These are phyloP conservation scores for Rhizomys pruinosus DNA, from an alignment of 2,113 vertebrate genomes.

Conservation along the genomic window DNA sequence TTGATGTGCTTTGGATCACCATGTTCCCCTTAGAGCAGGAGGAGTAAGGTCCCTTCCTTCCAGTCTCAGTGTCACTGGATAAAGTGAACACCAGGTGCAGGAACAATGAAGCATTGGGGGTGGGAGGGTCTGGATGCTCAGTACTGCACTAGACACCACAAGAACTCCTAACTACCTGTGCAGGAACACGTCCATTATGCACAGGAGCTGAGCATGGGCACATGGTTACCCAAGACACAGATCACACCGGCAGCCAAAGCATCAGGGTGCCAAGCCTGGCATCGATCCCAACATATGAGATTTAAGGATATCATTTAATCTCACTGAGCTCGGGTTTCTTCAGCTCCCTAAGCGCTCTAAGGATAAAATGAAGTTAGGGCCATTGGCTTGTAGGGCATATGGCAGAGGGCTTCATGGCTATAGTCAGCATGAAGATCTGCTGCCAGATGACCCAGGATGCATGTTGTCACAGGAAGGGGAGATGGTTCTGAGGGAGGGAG, in stretches of 20 bases:
- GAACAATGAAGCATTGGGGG: too few relatives aligned
- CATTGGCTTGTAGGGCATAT: fast-evolving
- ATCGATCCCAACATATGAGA: neutral
- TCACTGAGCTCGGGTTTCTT: neutral
- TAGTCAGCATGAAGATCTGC: neutral
- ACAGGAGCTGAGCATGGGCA: neutral
- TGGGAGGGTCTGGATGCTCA: neutral
- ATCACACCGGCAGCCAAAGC: neutral
- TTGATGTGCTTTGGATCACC: neutral
- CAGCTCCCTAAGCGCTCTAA: neutral
- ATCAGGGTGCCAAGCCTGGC: neutral
- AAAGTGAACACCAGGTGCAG: neutral
- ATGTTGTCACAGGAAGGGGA: neutral
- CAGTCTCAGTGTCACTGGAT: neutral
- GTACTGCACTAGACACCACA: neutral
- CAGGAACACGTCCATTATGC: neutral
- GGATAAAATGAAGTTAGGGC: neutral
- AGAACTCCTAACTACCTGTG: neutral
- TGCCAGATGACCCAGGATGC: neutral
- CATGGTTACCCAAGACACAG: neutral
- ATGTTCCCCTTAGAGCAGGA: neutral
- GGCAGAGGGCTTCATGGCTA: neutral
- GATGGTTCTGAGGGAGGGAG: neutral
- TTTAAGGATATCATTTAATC: neutral
- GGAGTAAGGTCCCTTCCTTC: neutral